These are phyloP conservation scores for Crioceris asparagi DNA, from an alignment of 2,888 invertebrate species.

Conservation along the genomic window DNA sequence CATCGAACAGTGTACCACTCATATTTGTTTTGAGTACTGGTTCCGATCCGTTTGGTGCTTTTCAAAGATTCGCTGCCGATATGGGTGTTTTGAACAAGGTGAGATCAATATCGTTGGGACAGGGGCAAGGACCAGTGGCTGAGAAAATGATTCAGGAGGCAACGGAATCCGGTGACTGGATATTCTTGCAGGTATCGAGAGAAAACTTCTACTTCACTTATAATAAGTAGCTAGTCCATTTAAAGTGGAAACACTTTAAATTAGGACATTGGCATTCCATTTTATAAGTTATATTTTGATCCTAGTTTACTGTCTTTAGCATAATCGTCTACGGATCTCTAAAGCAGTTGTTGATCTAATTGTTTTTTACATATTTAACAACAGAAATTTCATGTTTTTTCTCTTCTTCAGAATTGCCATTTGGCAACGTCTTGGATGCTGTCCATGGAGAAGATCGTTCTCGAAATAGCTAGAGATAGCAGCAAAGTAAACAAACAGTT, in stretches of 20 bases:
- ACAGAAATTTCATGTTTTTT: neutral
- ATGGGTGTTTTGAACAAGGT: constrained; percentile 59
- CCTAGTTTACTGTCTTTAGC: no score
- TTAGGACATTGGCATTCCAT: no score
- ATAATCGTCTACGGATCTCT: no score
- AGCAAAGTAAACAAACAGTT: constrained; percentile 60
- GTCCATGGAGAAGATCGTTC: constrained; percentile 66
- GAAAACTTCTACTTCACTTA: no score
- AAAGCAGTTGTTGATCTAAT: no score
- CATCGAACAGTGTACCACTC: constrained; percentile 60
- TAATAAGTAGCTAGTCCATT: no score
- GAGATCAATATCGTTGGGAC: constrained; percentile 79
- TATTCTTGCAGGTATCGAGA: constrained; percentile 63
- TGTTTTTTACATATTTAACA: no score
- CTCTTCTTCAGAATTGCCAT: constrained; percentile 70
- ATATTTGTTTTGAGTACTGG: constrained; percentile 82
- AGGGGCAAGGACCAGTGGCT: constrained; percentile 84
- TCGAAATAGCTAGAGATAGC: constrained; percentile 56
- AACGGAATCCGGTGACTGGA: constrained; percentile 69
- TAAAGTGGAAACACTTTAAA: no score
- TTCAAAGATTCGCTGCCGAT: constrained; percentile 69
- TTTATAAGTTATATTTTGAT: no score
- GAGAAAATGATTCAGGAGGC: constrained; percentile 67
- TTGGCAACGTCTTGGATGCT: constrained; percentile 91
- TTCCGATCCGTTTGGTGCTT: constrained; percentile 77